phyloP scores from a whole-genome alignment of 2,113 vertebrate genomes.

The Beaufortia kweichowensis region DNA sequence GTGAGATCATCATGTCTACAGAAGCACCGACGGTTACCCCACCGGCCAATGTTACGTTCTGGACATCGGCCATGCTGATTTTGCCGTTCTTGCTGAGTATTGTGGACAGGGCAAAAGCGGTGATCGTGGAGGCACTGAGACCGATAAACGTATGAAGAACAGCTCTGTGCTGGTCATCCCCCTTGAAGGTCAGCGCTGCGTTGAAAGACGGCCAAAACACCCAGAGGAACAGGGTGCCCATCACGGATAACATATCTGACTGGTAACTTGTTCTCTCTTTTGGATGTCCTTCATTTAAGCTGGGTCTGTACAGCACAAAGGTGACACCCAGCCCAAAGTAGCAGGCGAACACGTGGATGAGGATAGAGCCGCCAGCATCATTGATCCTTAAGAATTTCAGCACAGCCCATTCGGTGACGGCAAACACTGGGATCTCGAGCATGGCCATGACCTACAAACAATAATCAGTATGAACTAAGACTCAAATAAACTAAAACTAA shows the following conservation, averaged over 20 bases:
- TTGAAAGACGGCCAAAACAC: constrained; percentile 88
- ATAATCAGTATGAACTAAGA: background rate
- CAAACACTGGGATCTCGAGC: constrained; percentile 76
- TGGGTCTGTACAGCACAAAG: constrained; percentile 73
- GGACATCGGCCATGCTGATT: constrained; percentile 76
- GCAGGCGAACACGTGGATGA: constrained; percentile 83
- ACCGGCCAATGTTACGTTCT: constrained; percentile 82
- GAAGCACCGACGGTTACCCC: constrained; percentile 77
- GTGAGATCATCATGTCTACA: constrained; percentile 77
- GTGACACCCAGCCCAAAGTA: constrained; percentile 83
- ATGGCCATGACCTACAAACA: constrained; percentile 68
- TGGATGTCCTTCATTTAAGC: constrained; percentile 55
- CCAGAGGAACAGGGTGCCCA: constrained; percentile 83
- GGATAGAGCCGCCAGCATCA: constrained; percentile 81
- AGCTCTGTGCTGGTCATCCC: constrained; percentile 78
- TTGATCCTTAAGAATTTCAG: constrained; percentile 71
- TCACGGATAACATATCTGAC: constrained; percentile 76
- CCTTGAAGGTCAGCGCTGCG: constrained; percentile 70
- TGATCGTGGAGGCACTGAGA: constrained; percentile 75
- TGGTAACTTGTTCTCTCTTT: constrained; percentile 74
- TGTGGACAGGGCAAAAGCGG: constrained; percentile 76
- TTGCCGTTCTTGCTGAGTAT: constrained; percentile 75
- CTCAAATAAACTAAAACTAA: background rate
- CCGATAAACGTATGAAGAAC: constrained; percentile 82
- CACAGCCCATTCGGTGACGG: constrained; percentile 76